Evolutionary conservation across 1,140 invertebrate species (phyloP), one percentile per base, ranked within the genome.

Genomic region (Caenorhabditis tropicalis): DNA sequence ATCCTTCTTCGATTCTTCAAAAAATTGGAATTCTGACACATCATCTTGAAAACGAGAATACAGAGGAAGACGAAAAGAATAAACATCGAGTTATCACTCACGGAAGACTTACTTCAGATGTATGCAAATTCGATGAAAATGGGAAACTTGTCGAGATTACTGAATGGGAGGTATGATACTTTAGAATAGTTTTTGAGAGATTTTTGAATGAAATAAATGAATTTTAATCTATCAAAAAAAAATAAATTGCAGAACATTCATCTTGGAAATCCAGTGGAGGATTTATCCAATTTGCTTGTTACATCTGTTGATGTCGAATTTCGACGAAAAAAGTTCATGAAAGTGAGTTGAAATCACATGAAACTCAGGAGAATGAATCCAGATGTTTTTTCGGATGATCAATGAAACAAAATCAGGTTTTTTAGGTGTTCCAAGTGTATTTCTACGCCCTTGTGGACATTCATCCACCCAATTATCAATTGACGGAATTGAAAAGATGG

Each of bases 211-310:
- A 43, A 43, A 58, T 29, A 58, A 58, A 7, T 2, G 24, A 58
- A 29, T 24, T 58, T 12, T 16, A 15, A 51, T 19, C 15, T 19
- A 51, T 19, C n/a, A 51, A 19, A 51, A 51, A 6, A 16, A 51
- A 51, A 51, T 16, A n/a, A 19, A 24, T 70, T 49, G 48, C 10
- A 82, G 82, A 70, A 56, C 29, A 60, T 82, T 49, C 82, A 82
- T 51, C 60, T 82, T 19, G 82, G 82, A 82, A 60, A 82, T 36
- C 82, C 82, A 12, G 60, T 46, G 27, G 82, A 82, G 29, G 82
- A 82, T 46, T 31, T 82, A 15, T 49, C 82, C 5, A 82, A 51
- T 31, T 60, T 82, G 60, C 9, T 82, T 70, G 36, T 82, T 27
- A 33, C 82, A 31, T 82, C 82, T 16, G 82, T 60, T 9, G 82